Evolutionary conservation across 2,888 invertebrate genomes (phyloP).

Genomic region (Perdita meconis): DNA sequence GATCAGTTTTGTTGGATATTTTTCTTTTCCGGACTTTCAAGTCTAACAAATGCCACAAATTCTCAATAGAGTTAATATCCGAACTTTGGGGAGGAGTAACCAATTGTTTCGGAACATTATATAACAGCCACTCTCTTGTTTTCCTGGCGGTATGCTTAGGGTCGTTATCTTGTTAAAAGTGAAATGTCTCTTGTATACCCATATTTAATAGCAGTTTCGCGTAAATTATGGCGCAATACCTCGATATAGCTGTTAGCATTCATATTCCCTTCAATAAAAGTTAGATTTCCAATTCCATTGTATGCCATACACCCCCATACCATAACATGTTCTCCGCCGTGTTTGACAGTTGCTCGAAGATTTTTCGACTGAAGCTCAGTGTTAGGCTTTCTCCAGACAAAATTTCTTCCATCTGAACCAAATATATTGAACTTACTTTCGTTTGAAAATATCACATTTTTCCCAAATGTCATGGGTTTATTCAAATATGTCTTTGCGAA

Average conservation of each 20-base stretch:
- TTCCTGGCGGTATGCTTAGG: conserved; percentile 3
- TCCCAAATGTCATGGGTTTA: conserved; percentile 1
- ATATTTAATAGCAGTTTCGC: conserved; percentile 9
- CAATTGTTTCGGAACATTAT: conserved; percentile 20
- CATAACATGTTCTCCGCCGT: conserved; percentile 12
- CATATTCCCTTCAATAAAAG: conserved; percentile 13
- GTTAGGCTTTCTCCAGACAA: background rate
- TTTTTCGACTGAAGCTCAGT: background rate
- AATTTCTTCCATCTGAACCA: background rate
- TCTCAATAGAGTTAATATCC: conserved; percentile 10
- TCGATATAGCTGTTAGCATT: conserved; percentile 8
- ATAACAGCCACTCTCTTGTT: conserved; percentile 22
- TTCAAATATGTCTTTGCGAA: conserved; percentile 13
- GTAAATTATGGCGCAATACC: conserved; percentile 25
- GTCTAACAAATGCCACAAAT: background rate
- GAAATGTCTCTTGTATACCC: background rate
- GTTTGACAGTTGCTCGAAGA: conserved; percentile 10
- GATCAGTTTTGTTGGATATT: background rate
- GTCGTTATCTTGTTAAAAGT: conserved; percentile 26
- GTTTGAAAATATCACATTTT: conserved; percentile 4
- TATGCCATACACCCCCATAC: conserved; percentile 25
- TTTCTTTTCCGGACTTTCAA: background rate
- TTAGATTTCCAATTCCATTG: background rate
- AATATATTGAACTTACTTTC: background rate
- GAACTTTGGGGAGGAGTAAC: conserved; percentile 14